phyloP scores from a whole-genome alignment of 1,140 invertebrate genomes.

The Papilio aristodemus region DNA sequence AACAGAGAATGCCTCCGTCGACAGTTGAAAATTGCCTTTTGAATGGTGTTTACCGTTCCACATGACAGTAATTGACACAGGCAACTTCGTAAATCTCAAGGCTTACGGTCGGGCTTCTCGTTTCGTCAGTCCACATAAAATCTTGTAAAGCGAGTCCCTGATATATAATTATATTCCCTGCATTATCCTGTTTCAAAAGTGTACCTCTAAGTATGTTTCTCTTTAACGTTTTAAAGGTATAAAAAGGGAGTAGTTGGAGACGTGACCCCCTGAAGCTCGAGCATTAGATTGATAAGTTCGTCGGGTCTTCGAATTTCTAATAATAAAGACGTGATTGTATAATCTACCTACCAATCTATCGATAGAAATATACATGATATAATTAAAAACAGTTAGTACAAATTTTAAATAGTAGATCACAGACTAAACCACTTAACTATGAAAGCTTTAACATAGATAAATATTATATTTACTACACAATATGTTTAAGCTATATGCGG shows the following conservation, averaged over 20 bases:
- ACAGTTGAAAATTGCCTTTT: conserved; percentile 39
- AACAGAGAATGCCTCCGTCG: not conserved
- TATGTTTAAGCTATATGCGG: not conserved
- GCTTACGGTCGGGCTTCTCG: not conserved
- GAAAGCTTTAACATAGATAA: not conserved
- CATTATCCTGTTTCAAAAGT: conserved; percentile 13
- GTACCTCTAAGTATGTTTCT: not conserved
- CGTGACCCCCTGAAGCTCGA: too few species aligned
- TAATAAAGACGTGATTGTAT: too few species aligned
- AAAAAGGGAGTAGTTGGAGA: too few species aligned
- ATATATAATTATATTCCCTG: conserved; percentile 14
- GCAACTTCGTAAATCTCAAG: conserved; percentile 30
- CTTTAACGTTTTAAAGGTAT: not conserved
- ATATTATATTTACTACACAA: not conserved
- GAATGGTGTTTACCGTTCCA: conserved; percentile 38
- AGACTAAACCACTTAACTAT: not conserved
- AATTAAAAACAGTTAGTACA: not conserved
- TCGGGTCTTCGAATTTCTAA: too few species aligned
- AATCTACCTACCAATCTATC: not conserved
- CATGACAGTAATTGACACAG: conserved; percentile 44
- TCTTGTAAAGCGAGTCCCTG: conserved; percentile 12
- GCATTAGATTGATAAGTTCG: too few species aligned
- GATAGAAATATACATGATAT: not conserved
- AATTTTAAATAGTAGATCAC: not conserved
- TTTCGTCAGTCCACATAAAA: conserved; percentile 20